Evolutionary conservation across 2,113 vertebrate species (phyloP), one percentile per base, ranked within the genome.

Genomic region (Zosterops hypoxanthus): DNA sequence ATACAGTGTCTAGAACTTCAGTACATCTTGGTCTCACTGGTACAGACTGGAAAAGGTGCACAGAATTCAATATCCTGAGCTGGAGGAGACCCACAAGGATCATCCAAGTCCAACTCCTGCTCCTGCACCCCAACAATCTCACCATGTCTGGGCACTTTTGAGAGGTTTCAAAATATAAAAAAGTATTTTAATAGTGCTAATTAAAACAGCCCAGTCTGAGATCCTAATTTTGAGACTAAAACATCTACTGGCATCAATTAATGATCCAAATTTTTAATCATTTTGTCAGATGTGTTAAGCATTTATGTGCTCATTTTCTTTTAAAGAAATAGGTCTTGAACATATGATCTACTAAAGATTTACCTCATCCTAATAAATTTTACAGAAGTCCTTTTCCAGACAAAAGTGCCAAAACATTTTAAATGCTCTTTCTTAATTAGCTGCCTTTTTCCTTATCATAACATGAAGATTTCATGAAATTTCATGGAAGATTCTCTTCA

Each of bases 381-480:
- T 61, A 92, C 84, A 82, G 36, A 55, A 92, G 25, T 86, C 42
- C 50, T 83, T 95, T 88, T 88, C 71, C 75, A 94, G 82, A 80
- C 3, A 11, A 78, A 88, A 63, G 86, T 84, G 83, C 86, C 82
- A 82, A 86, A 86, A 71, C 64, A 71, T 73, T 66, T 82, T 17
- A 80, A 46, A 77, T 20, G 17, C 23, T 80, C 61, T 80, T 80
- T 34, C 87, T 83, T 79, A 59, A 63, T 77, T 72, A 85, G 69
- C 88, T 90, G 82, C 85, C 88, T 82, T 76, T 87, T 76, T 61
- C 60, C 63, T 90, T 90, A 69, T 65, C 33, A 33, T 39, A 42
- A n/a, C 29, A 55, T 4, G 46, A 90, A 70, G 75, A 73, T 59
- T 92, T 56, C 1, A 6, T 64, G 47, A 68, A 28, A 94, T 59